Base-by-base conservation (phyloP, 2,797 vertebrate genomes). In the Synanceia verrucosa region DNA sequence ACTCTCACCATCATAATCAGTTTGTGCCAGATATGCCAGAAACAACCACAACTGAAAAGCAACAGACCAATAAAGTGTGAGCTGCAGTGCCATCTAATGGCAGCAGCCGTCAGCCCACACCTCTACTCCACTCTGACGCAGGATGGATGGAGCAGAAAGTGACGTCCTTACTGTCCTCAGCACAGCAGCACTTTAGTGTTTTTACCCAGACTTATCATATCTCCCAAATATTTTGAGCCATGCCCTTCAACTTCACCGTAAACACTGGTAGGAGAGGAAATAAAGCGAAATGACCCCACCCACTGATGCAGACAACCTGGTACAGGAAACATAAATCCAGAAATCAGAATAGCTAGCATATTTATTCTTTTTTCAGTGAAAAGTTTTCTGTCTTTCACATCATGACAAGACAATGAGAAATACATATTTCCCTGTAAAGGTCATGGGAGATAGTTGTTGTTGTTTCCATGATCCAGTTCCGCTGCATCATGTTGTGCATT, bases 61-160 rank as follows among this genome's bases (percentile, higher is more conserved):
- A 39, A 39, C n/a, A 72, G 8, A 37, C 18, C 13, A 9, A 4
- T 62, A 4, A 68, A 68, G 18, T 21, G 51, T 51, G 65, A 63
- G 51, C 51, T 62, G 72, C 65, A 63, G 51, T 57, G 58, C 51
- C 65, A 63, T 67, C 72, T 75, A 63, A 31, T 55, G 72, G 70
- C 55, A 39, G 55, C 24, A 39, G 55, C 24, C 12, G 14, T 24
- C 69, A 56, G 50, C 51, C 51, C 34, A 16, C 52, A 46, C 51
- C 26, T 39, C 13, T 9, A 3, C 11, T 19, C 24, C 19, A 2
- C 10, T 37, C 8, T 46, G 26, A 28, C 46, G 67, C 39, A n/a
- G n/a, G n/a, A n/a, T n/a, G n/a, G n/a, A n/a, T n/a, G n/a, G n/a
- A n/a, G n/a, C n/a, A n/a, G n/a, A n/a, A n/a, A n/a, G n/a, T n/a